phyloP scores from a whole-genome alignment of 2,888 invertebrate species.

The Uropetala carovei region DNA sequence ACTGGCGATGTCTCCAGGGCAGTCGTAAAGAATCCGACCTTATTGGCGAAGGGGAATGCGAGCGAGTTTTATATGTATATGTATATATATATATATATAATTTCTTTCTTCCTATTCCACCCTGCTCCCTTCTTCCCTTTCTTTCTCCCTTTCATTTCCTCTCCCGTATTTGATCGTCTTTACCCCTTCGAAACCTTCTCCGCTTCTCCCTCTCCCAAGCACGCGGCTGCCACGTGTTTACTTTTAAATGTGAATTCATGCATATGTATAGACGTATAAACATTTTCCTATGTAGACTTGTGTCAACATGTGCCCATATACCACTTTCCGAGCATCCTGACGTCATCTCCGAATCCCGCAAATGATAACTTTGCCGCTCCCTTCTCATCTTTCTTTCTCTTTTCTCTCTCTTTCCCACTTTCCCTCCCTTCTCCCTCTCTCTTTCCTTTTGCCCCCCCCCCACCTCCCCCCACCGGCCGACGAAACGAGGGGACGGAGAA shows the following conservation, averaged over 20 bases:
- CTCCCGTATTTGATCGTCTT: neutral
- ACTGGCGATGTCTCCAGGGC: neutral
- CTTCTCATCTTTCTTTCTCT: neutral
- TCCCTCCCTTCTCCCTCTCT: neutral
- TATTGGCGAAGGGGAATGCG: neutral
- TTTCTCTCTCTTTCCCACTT: neutral
- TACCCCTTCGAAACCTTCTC: neutral
- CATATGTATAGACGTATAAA: neutral
- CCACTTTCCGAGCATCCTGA: neutral
- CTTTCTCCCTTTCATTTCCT: neutral
- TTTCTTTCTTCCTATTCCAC: neutral
- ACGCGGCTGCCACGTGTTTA: neutral
- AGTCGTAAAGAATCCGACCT: slow-evolving; percentile 30
- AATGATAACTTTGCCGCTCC: neutral
- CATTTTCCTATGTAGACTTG: no score
- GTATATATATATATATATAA: no score
- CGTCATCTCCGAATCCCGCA: neutral
- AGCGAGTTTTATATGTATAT: neutral
- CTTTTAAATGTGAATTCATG: neutral
- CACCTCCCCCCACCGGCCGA: no score
- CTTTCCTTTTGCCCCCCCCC: neutral
- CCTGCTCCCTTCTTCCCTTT: neutral
- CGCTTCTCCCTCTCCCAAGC: neutral
- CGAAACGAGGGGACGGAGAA: no score
- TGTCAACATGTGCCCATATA: neutral